Percentiles rank a stretch among this genome's conserved stretches.
Conservation (phyloP, 2,797 vertebrate genomes). For the Ctenopoma multispine region DNA sequence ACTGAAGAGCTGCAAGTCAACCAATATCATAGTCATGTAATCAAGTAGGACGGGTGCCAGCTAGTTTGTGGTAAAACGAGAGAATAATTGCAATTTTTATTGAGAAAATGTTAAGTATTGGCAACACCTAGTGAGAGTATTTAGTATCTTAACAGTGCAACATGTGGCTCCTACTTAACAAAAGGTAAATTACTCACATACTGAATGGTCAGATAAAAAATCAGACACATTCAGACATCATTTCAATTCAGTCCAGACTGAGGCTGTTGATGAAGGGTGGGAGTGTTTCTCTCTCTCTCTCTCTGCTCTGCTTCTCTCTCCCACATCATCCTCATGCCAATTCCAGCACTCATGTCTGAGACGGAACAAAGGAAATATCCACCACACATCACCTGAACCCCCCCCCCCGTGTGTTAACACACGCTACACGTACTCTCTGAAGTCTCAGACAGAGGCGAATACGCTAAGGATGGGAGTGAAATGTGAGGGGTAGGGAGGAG, state of each 20-base stretch:
- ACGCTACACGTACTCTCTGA: background rate
- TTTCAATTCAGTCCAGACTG: slow-evolving; percentile 47
- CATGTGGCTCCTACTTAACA: slow-evolving; percentile 26
- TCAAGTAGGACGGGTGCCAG: background rate
- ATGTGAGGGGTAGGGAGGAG: background rate
- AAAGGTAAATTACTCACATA: slow-evolving; percentile 18
- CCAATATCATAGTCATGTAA: slow-evolving; percentile 1
- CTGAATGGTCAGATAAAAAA: background rate
- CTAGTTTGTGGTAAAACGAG: background rate
- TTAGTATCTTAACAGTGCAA: slow-evolving; percentile 22
- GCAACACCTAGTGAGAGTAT: slow-evolving; percentile 1
- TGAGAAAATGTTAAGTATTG: background rate
- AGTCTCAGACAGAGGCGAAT: slow-evolving; percentile 19
- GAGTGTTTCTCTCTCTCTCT: slow-evolving; percentile 24
- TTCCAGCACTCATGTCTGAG: slow-evolving; percentile 34
- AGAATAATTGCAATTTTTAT: slow-evolving; percentile 3
- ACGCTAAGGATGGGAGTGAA: background rate
- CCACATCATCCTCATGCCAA: slow-evolving; percentile 8
- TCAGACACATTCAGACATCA: slow-evolving; percentile 21
- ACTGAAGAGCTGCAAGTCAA: background rate
- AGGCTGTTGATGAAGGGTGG: slow-evolving; percentile 33
- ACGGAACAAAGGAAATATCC: slow-evolving; percentile 72
- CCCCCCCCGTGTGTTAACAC: slow-evolving; percentile 10
- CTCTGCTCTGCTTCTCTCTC: slow-evolving; percentile 1
- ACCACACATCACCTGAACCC: slow-evolving; percentile 53